phyloP scores from a whole-genome alignment of 2,888 invertebrate species.

The Hyles lineata region DNA sequence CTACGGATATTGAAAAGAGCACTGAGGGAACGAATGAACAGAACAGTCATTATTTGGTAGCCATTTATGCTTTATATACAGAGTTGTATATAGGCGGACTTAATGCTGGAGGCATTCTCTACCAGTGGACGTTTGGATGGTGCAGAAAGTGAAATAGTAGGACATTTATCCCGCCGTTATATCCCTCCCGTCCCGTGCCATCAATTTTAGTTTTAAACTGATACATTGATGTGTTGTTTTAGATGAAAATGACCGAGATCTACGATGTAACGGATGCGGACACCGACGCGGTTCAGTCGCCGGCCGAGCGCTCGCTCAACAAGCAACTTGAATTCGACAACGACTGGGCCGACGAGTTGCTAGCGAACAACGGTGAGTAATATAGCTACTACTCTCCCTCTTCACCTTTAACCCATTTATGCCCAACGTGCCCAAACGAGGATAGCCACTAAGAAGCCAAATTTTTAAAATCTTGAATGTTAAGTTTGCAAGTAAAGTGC shows the following conservation, averaged over 20 bases:
- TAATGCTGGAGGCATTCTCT: too few relatives aligned
- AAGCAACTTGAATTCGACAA: slow-evolving; percentile 88
- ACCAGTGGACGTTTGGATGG: too few relatives aligned
- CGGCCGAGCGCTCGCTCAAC: slow-evolving; percentile 86
- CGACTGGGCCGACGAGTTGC: slow-evolving; percentile 84
- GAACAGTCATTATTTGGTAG: too few relatives aligned
- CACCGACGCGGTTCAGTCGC: slow-evolving; percentile 86
- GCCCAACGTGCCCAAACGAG: too few relatives aligned
- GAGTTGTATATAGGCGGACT: too few relatives aligned
- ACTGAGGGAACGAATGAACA: too few relatives aligned
- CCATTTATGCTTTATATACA: too few relatives aligned
- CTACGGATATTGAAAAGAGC: neutral
- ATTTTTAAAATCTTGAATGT: too few relatives aligned
- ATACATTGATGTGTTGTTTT: slow-evolving; percentile 35
- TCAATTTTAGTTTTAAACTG: neutral
- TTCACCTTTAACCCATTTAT: neutral
- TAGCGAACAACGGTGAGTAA: slow-evolving; percentile 60
- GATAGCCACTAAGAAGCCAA: too few relatives aligned
- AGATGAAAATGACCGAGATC: slow-evolving; percentile 95
- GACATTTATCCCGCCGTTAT: too few relatives aligned
- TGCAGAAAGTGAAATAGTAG: too few relatives aligned
- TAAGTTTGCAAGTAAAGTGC: too few relatives aligned
- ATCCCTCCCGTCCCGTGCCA: neutral
- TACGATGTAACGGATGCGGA: slow-evolving; percentile 93
- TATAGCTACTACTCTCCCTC: neutral